These are phyloP conservation scores for Sinosuthora webbiana DNA, from an alignment of 2,113 vertebrate genomes.

Conservation along the genomic window DNA sequence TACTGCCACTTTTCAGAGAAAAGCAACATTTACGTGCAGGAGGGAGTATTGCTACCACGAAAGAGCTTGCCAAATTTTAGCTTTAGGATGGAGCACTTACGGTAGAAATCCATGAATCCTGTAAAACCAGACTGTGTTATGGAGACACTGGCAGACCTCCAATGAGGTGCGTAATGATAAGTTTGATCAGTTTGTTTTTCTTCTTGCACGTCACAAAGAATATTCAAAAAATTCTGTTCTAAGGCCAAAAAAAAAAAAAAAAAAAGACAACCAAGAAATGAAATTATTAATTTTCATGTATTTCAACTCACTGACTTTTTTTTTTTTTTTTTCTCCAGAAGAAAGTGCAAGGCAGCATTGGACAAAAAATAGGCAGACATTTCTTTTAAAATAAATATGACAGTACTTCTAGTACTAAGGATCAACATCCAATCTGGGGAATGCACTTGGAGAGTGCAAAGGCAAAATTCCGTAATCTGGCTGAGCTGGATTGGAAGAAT, in stretches of 20 bases:
- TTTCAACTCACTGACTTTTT: not conserved
- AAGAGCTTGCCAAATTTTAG: conserved; percentile 25
- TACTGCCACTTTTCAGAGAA: not conserved
- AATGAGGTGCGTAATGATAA: not conserved
- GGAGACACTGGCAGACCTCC: conserved; percentile 3
- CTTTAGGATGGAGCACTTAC: not conserved
- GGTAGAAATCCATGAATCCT: conserved; percentile 5
- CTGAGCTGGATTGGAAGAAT: not conserved
- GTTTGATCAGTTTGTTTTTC: not conserved
- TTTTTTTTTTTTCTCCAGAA: not conserved
- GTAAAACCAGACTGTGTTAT: not conserved
- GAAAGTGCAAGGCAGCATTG: not conserved
- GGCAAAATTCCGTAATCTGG: not conserved
- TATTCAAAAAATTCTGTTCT: not conserved
- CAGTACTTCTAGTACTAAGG: not conserved
- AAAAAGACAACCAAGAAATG: not conserved
- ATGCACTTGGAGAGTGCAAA: not conserved
- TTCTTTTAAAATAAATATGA: not conserved
- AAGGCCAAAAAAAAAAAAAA: not conserved
- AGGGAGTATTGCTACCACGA: not conserved
- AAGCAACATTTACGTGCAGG: not conserved
- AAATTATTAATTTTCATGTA: not conserved
- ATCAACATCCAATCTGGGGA: not conserved
- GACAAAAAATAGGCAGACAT: not conserved
- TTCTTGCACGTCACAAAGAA: not conserved